A percentile compares a stretch with the other conserved stretches of the same genome.
phyloP scores from a whole-genome alignment of 1,140 invertebrate genomes.

The Kradibia gibbosae region DNA sequence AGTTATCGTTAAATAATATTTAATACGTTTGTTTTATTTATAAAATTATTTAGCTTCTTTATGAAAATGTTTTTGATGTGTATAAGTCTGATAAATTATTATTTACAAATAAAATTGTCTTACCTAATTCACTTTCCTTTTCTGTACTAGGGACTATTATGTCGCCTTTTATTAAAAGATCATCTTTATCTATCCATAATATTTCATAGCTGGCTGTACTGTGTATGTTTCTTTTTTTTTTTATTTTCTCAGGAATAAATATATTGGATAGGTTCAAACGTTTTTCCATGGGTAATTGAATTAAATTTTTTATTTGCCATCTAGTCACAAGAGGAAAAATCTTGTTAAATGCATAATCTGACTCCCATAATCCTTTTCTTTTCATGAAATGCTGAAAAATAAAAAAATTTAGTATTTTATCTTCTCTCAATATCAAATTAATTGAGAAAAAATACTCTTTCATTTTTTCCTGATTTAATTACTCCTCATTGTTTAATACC shows the following conservation, averaged over 20 bases:
- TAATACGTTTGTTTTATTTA: neutral
- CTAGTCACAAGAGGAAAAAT: conserved; percentile 83
- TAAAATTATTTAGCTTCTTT: neutral
- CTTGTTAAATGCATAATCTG: conserved; percentile 83
- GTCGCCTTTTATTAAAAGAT: conserved; percentile 74
- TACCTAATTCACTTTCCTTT: conserved; percentile 56
- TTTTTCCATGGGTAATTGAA: conserved; percentile 55
- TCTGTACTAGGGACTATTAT: conserved; percentile 68
- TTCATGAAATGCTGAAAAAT: conserved; percentile 77
- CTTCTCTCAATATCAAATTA: conserved; percentile 14
- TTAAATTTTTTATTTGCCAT: conserved; percentile 77
- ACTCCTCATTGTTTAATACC: neutral
- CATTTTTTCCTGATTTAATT: neutral
- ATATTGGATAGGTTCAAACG: conserved; percentile 54
- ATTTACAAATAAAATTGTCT: conserved; percentile 33
- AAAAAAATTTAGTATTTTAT: conserved; percentile 49
- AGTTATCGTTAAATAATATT: neutral
- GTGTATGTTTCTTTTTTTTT: conserved; percentile 77
- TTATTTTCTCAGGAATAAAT: conserved; percentile 73
- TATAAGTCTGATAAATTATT: too few species aligned
- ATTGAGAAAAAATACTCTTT: neutral
- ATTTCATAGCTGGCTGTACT: conserved; percentile 81
- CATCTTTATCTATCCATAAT: conserved; percentile 77
- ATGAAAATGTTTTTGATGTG: neutral
- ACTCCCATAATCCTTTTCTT: conserved; percentile 81